Evolutionary conservation across 2,113 vertebrate genomes (phyloP), one percentile per base, ranked within the genome.

Genomic region (Cacatua alba): DNA sequence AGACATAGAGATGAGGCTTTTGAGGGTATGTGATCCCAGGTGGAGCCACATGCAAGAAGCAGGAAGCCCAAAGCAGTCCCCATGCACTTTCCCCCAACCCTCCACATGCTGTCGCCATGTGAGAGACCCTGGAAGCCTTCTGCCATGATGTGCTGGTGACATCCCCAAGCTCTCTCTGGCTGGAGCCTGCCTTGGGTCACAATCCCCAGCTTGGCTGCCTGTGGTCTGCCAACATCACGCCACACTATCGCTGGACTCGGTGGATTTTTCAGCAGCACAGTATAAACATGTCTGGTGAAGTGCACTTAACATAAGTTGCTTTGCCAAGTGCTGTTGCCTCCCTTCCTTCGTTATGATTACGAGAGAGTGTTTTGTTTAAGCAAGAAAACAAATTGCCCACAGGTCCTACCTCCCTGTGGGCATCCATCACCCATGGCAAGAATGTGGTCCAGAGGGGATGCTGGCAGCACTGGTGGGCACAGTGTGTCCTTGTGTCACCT

Each of bases 251-350:
- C 44, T 17, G 7, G 0, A 5, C 43, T 67, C 2, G 4, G 53
- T 63, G 64, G 76, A 80, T 84, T 94, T 88, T 82, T 93, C 87
- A 89, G 84, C 14, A 4, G 51, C 16, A 4, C 67, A 95, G 62
- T 85, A 90, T 96, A 96, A 97, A 97, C 92, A 97, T 93, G 94
- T 94, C 86, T 71, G 57, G 59, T 17, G 71, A 88, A 93, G 78
- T 78, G 91, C 82, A 85, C 92, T 96, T 93, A 92, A 79, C 13
- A 60, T 53, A 43, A 81, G 77, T 33, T 70, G 62, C 76, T 90
- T 84, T 95, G 94, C 88, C 95, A 97, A 92, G 79, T 53, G 39
- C 63, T 82, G 43, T 37, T 94, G 88, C 76, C 90, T 96, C 88
- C 82, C 71, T 64, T 86, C 44, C 62, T 96, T 84, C 31, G 1